Base-by-base conservation (phyloP, 2,888 invertebrate genomes). In the Craniophora ligustri region DNA sequence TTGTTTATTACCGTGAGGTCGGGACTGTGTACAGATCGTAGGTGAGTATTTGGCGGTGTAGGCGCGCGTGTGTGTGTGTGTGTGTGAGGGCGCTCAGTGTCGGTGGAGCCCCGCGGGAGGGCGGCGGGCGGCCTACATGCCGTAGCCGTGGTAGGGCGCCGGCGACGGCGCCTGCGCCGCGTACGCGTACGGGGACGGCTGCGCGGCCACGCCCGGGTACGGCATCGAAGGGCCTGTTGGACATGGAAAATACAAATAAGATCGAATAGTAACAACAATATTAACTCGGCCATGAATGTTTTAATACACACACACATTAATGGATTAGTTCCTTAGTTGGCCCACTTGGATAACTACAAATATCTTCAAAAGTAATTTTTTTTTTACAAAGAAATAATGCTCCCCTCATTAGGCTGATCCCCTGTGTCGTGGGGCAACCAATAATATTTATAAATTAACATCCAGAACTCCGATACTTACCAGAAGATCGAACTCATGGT, bases 141-240 rank as follows among this genome's bases (percentile, higher is more conserved):
- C 93, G 86, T 93, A 94, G 7, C 94, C 94, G 87, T 94, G 94
- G 86, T 94, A 94, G 69, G 94, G 93, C 74, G 93, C 92, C 40
- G 93, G 93, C 38, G 93, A 92, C 0, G 94, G 93, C 53, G 93
- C 93, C 67, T 93, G 93, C 67, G 93, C 93, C 10, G 93, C 92
- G 84, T 94, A 94, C 73, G 92, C 93, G 85, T 94, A 94, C 3
- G 93, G 92, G 0, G 93, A 89, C 49, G 89, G 87, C 69, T 88
- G 89, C 48, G 89, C 84, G 0, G 88, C 87, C 31, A 91, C 92
- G 10, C 86, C 92, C 0, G 87, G 85, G 84, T 93, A 93, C 66
- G 87, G 87, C 93, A 94, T 92, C 13, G 94, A 92, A 0, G 94
- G 94, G 44, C 94, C 94, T 94, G 84, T 0, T 36, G 30, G 1